phyloP scores from a whole-genome alignment of 2,888 invertebrate genomes.

The Nudaria mundana region DNA sequence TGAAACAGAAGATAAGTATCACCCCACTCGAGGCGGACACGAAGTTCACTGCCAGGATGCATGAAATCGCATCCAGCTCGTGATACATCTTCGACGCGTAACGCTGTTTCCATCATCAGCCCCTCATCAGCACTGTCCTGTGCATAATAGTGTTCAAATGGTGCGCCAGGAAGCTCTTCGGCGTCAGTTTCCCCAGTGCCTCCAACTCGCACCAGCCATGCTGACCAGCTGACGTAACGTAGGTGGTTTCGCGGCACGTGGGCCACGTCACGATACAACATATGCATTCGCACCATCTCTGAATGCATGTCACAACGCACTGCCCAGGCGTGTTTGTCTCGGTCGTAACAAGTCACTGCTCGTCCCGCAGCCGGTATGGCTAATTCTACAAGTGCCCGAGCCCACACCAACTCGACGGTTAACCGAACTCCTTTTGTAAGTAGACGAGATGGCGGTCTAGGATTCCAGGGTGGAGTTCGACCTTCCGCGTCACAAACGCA shows the following conservation, averaged over 20 bases:
- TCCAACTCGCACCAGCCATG: slow-evolving; percentile 81
- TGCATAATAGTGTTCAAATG: slow-evolving; percentile 90
- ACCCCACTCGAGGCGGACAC: slow-evolving; percentile 91
- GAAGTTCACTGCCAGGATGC: slow-evolving; percentile 86
- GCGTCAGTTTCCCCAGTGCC: slow-evolving; percentile 84
- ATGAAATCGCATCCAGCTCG: slow-evolving; percentile 86
- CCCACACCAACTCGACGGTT: slow-evolving; percentile 87
- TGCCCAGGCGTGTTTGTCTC: slow-evolving; percentile 91
- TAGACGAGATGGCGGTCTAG: slow-evolving; percentile 82
- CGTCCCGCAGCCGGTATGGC: slow-evolving; percentile 80
- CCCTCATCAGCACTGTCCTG: slow-evolving; percentile 90
- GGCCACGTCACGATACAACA: slow-evolving; percentile 88
- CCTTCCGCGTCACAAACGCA: slow-evolving; percentile 87
- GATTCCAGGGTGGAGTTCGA: slow-evolving; percentile 86
- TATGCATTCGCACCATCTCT: slow-evolving; percentile 86
- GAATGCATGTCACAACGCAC: slow-evolving; percentile 89
- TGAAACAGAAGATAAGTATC: slow-evolving; percentile 90
- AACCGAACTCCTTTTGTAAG: slow-evolving; percentile 84
- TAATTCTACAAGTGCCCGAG: slow-evolving; percentile 82
- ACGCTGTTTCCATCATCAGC: slow-evolving; percentile 89
- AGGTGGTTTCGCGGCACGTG: slow-evolving; percentile 90
- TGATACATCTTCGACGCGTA: slow-evolving; percentile 86
- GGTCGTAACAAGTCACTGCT: slow-evolving; percentile 86
- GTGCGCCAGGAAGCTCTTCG: slow-evolving; percentile 85
- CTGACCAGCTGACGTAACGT: slow-evolving; percentile 86